Evolutionary conservation across 64 coral and sea anemone genomes (phyloP), one percentile per base, ranked within the genome.

Genomic region (Porites australiensis): DNA sequence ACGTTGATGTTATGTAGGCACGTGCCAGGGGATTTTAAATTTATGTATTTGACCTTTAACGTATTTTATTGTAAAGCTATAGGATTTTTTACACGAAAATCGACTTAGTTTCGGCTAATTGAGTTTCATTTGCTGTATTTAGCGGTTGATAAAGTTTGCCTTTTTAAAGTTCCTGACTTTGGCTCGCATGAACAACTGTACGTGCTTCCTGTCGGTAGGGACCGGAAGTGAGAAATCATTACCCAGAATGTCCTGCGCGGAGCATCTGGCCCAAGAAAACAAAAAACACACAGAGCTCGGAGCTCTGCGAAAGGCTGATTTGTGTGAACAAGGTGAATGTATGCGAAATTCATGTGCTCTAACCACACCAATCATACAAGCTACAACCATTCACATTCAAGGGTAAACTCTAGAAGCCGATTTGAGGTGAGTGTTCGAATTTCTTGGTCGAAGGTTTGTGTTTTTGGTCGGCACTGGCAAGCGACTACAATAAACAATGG

Each of bases 321-420:
- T 45, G 60, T 68, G 3, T 19, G 80, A 68, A 83, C 80, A 50
- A 19, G 61, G 60, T 67, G 61, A 83, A 67, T 67, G 68, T 51
- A 14, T 67, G 62, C 80, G 63, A 83, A 83, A 97, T 97, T 97
- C 92, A 97, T 97, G 95, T 97, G 90, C 92, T 59, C 92, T 97
- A 97, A 94, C 88, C 95, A 94, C 75, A 91, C 72, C 95, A 88
- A 77, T 71, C 91, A 90, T 90, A 88, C 93, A 18, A 94, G 74
- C 77, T 86, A 97, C 59, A 97, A 92, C 69, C 87, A 97, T 76
- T 84, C 87, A 77, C 95, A 94, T 78, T 93, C 95, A 6, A 96
- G 95, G 71, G 92, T 89, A 82, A 97, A 94, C 77, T 97, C 95
- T 57, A 90, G 95, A 69, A 97, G 95, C 90, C 89, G 95, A 82